phyloP scores from a whole-genome alignment of 2,797 vertebrate species.

The Eptatretus atami region DNA sequence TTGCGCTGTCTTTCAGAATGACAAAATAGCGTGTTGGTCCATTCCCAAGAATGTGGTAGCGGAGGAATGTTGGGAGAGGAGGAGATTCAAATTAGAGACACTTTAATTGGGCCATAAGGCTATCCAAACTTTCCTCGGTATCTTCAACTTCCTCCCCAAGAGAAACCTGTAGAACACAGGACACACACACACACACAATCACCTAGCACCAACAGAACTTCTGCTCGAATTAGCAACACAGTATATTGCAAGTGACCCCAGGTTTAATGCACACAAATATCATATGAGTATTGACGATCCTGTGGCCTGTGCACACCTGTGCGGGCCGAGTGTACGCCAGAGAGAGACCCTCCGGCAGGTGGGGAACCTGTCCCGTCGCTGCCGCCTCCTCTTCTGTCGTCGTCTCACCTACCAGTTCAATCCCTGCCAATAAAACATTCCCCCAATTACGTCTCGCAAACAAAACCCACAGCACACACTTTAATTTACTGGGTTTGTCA shows the following conservation, averaged over 20 bases:
- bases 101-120: constrained; percentile 78
- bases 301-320: constrained; percentile 20
- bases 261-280: background rate
- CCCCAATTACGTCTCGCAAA: background rate
- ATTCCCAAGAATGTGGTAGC: too few relatives aligned
- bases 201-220: background rate
- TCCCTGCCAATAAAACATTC: constrained; percentile 21
- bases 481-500: too few relatives aligned
- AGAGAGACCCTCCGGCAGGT: constrained; percentile 62
- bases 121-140: constrained; percentile 55
- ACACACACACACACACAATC: too few relatives aligned
- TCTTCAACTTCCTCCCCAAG: constrained; percentile 26
- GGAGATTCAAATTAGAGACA: constrained; percentile 23
- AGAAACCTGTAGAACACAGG: background rate
- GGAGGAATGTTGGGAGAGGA: background rate
- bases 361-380: constrained; percentile 31
- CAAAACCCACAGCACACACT: background rate
- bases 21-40: too few relatives aligned
- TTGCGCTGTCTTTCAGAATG: too few relatives aligned
- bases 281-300: constrained; percentile 4
- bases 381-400: constrained; percentile 44
- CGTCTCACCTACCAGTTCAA: constrained; percentile 61
- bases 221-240: too few relatives aligned
- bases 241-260: background rate
- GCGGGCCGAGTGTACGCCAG: constrained; percentile 71